Conservation (phyloP, 1,140 invertebrate species). For the Calephelis virginiensis region DNA sequence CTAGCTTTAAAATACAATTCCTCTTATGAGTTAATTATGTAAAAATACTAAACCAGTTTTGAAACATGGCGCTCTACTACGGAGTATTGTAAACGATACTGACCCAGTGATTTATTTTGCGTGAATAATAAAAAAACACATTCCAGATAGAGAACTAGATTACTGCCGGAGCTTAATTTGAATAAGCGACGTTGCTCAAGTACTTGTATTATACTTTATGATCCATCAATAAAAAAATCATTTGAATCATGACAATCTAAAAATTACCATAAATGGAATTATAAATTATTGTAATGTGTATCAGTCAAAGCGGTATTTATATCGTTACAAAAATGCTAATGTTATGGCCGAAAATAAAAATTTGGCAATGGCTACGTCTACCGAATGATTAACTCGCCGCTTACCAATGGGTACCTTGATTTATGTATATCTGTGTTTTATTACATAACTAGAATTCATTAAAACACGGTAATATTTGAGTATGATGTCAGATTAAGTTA, state of each 20-base stretch:
- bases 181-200: conserved; percentile 4
- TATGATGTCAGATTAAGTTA: background rate
- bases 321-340: background rate
- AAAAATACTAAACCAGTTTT: conserved; percentile 2
- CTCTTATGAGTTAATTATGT: no score
- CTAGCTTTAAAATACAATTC: no score
- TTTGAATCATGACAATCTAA: conserved; percentile 2
- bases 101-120: conserved; percentile 1
- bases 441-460: conserved; percentile 4
- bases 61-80: background rate
- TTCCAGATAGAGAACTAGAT: background rate
- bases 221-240: background rate
- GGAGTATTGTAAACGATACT: background rate
- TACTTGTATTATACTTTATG: background rate
- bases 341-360: conserved; percentile 11
- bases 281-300: conserved; percentile 15
- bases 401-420: background rate
- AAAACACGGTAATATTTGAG: background rate
- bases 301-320: conserved; percentile 4
- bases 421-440: background rate
- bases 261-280: conserved; percentile 13
- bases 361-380: conserved; percentile 3
- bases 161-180: background rate
- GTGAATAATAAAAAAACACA: conserved; percentile 1
- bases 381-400: background rate